phyloP scores from a whole-genome alignment of 2,113 vertebrate genomes.

The Ranitomeya imitator region DNA sequence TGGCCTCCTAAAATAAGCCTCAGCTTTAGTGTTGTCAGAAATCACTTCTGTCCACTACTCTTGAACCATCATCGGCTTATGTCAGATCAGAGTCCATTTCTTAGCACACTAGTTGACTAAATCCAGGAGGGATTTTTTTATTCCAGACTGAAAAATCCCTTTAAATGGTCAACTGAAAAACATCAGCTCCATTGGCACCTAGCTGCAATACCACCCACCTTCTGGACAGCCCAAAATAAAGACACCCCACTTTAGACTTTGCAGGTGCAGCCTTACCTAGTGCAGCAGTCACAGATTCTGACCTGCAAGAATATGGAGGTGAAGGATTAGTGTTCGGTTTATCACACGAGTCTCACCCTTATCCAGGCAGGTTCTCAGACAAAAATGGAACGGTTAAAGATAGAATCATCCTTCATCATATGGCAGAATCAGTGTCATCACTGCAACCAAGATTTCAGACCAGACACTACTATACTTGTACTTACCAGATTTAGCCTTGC shows the following conservation, averaged over 20 bases:
- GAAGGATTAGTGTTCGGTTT: neutral
- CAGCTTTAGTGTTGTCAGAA: constrained; percentile 71
- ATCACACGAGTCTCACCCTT: too few relatives aligned
- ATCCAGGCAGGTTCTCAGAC: constrained; percentile 62
- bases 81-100: neutral
- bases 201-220: too few relatives aligned
- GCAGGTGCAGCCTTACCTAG: neutral
- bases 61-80: constrained; percentile 39
- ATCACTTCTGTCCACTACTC: constrained; percentile 71
- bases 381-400: constrained; percentile 64
- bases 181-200: too few relatives aligned
- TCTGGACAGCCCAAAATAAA: too few relatives aligned
- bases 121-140: too few relatives aligned
- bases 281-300: neutral
- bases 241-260: too few relatives aligned
- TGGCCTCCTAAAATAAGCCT: constrained; percentile 56
- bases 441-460: constrained; percentile 57
- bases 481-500: neutral
- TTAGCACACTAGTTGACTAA: too few relatives aligned
- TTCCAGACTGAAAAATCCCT: too few relatives aligned
- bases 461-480: neutral
- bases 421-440: constrained; percentile 75
- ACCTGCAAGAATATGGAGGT: neutral
- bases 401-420: constrained; percentile 68
- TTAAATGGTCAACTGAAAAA: too few relatives aligned